Percentiles rank a stretch among this genome's conserved stretches.
Evolutionary conservation across 2,113 vertebrate species (phyloP).

Genomic region (Equus quagga): DNA sequence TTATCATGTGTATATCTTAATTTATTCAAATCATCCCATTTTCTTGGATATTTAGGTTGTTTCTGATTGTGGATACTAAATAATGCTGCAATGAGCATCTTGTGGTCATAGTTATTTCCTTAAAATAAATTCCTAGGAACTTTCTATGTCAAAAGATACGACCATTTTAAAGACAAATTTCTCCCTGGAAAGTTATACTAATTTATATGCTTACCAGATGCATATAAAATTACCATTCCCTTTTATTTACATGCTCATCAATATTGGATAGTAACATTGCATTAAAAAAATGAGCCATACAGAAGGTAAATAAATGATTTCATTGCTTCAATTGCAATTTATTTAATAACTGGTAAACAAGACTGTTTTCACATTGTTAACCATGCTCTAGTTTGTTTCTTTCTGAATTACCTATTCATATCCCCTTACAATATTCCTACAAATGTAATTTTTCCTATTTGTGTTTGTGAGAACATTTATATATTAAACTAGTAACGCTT

Average conservation of each 20-base stretch:
- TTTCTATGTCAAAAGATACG: neutral
- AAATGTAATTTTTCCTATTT: neutral
- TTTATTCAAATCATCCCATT: slow-evolving; percentile 30
- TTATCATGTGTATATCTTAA: neutral
- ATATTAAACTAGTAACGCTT: neutral
- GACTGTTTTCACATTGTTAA: neutral
- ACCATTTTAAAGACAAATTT: slow-evolving; percentile 28
- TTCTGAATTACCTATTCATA: neutral
- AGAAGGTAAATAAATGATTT: neutral
- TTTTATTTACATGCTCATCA: neutral
- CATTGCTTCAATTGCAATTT: slow-evolving; percentile 15
- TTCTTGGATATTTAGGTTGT: neutral
- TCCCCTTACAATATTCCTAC: neutral
- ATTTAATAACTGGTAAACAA: slow-evolving; percentile 39
- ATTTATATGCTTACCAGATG: neutral
- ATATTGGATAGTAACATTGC: neutral
- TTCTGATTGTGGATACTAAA: neutral
- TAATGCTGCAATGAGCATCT: neutral
- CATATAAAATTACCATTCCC: neutral
- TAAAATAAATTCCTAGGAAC: slow-evolving; percentile 1
- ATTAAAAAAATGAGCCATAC: neutral
- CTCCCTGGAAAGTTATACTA: neutral
- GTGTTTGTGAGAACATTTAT: neutral
- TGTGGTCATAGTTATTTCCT: slow-evolving; percentile 27
- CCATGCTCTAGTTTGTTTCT: neutral